Evolutionary conservation across 2,113 vertebrate genomes (phyloP).

Genomic region (Thunnus thynnus): DNA sequence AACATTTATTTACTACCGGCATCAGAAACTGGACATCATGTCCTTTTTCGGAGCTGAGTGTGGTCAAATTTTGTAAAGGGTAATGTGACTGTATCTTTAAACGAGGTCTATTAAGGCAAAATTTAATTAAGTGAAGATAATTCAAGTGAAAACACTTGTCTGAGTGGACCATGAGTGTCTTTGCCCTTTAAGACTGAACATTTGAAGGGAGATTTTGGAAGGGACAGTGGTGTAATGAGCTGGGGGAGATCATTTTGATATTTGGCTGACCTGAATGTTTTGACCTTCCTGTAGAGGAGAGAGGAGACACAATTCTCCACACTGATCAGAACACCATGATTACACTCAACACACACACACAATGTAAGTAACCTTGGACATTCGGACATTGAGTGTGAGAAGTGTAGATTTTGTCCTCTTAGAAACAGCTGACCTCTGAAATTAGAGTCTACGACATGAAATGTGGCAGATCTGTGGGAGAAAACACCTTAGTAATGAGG

Average conservation of each 20-base stretch:
- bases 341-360: background rate
- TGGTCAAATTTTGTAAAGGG: too few relatives aligned
- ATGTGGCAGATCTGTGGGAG: constrained; percentile 8
- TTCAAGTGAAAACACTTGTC: too few relatives aligned
- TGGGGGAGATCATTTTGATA: background rate
- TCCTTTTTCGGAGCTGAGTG: too few relatives aligned
- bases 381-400: background rate
- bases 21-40: too few relatives aligned
- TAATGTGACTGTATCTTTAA: too few relatives aligned
- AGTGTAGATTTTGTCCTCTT: constrained; percentile 8
- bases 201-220: background rate
- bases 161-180: too few relatives aligned
- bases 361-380: background rate
- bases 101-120: too few relatives aligned
- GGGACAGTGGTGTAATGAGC: background rate
- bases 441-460: constrained; percentile 5
- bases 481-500: background rate
- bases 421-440: constrained; percentile 2
- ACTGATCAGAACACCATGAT: background rate
- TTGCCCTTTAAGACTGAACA: background rate
- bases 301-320: background rate
- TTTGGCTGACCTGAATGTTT: background rate
- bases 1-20: too few relatives aligned
- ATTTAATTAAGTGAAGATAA: too few relatives aligned
- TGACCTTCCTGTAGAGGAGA: constrained; percentile 1